A percentile compares a stretch with the other conserved stretches of the same genome.
These are phyloP conservation scores for Melanotus villosus DNA, from an alignment of 2,888 invertebrate species.

Conservation along the genomic window DNA sequence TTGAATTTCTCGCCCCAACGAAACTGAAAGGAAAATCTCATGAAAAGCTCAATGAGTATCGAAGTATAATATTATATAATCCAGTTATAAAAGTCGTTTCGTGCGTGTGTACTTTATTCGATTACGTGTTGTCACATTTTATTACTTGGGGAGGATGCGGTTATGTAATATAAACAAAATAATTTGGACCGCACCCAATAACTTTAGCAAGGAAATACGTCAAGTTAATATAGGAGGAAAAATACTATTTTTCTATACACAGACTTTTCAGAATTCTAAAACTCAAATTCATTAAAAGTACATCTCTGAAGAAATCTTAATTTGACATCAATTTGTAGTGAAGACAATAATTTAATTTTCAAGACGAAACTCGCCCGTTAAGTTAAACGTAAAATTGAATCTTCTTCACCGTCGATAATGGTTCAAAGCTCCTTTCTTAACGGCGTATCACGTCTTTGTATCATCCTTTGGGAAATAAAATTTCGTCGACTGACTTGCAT, in stretches of 20 bases:
- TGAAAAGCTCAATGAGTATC: constrained; percentile 21
- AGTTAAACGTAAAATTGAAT: neutral
- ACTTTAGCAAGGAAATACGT: neutral
- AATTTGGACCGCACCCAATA: neutral
- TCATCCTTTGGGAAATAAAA: constrained; percentile 27
- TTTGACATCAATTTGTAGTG: no score
- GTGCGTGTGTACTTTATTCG: constrained; percentile 9
- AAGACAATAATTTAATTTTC: no score
- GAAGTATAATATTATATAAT: constrained; percentile 22
- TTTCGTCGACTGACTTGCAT: constrained; percentile 3
- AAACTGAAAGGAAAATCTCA: constrained; percentile 12
- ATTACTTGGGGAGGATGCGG: neutral
- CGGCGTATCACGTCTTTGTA: constrained; percentile 6
- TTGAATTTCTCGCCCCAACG: constrained; percentile 30
- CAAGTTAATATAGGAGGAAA: no score
- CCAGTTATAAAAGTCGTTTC: constrained; percentile 6
- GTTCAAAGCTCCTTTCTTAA: neutral
- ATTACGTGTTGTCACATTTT: constrained; percentile 9
- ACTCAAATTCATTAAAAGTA: no score
- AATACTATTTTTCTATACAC: no score
- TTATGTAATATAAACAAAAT: neutral
- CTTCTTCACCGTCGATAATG: neutral
- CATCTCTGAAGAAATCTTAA: no score
- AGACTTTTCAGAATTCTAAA: no score
- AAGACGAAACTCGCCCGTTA: no score